Evolutionary conservation across 2,797 vertebrate species (phyloP).

Genomic region (Pangasius larnaudii): DNA sequence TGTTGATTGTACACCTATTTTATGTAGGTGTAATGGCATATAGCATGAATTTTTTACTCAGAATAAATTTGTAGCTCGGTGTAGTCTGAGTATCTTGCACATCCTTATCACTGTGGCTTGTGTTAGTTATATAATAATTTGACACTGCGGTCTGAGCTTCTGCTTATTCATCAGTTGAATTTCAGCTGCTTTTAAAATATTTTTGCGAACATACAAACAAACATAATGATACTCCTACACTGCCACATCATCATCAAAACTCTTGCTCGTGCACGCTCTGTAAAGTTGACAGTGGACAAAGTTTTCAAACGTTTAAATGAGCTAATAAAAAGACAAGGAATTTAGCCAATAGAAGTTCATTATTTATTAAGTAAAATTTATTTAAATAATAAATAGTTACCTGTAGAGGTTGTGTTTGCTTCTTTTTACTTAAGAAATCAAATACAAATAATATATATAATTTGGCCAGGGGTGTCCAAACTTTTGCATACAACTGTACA

Average conservation of each 20-base stretch:
- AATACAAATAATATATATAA: background rate
- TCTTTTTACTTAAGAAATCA: background rate
- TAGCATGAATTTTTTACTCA: background rate
- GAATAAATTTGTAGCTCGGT: background rate
- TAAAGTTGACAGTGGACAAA: background rate
- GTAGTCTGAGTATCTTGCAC: background rate
- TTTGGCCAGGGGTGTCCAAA: background rate
- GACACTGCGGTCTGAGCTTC: background rate
- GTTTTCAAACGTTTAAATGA: background rate
- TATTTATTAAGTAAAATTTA: background rate
- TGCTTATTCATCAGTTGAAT: background rate
- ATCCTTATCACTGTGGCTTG: background rate
- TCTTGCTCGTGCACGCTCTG: background rate
- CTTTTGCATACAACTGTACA: background rate
- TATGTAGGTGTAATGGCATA: too few species aligned
- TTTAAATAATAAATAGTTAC: background rate
- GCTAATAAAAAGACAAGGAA: background rate
- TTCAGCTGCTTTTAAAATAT: background rate
- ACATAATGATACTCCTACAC: background rate
- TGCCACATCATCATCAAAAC: background rate
- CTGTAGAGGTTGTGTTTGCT: background rate
- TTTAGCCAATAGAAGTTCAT: background rate
- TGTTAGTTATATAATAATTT: background rate
- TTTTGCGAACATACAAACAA: background rate
- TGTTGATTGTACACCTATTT: background rate